Evolutionary conservation across 2,113 vertebrate species (phyloP).

Genomic region (Todiramphus chloris): DNA sequence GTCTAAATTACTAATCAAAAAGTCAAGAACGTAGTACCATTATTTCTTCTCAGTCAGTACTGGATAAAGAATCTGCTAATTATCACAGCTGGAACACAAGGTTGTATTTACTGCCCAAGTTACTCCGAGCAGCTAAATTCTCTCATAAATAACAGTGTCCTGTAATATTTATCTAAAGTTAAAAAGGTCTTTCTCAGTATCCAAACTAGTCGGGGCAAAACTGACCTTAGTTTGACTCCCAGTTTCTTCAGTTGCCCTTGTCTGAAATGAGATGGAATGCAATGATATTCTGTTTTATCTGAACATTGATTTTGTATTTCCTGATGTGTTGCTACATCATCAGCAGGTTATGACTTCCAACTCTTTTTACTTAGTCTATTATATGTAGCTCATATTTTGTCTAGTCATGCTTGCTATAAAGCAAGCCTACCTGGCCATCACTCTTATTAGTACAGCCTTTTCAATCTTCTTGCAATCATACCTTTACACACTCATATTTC

Average conservation of each 20-base stretch:
- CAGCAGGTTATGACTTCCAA: background rate
- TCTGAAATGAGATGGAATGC: background rate
- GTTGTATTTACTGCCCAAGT: background rate
- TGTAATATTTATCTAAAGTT: background rate
- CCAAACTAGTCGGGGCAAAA: background rate
- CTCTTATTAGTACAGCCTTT: background rate
- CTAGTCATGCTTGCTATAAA: background rate
- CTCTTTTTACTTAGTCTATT: background rate
- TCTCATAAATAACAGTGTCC: background rate
- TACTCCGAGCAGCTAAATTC: background rate
- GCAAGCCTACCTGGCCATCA: background rate
- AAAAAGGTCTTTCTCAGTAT: background rate
- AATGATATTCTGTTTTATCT: background rate
- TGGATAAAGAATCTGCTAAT: conserved; percentile 1
- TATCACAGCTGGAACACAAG: background rate
- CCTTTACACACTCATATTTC: background rate
- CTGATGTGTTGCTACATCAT: background rate
- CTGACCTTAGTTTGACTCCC: background rate
- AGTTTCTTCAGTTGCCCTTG: background rate
- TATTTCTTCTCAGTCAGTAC: background rate
- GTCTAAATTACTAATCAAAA: background rate
- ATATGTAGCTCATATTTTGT: background rate
- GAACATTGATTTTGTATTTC: background rate
- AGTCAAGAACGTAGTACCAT: background rate
- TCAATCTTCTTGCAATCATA: background rate